Evolutionary conservation across 2,797 vertebrate genomes (phyloP), one percentile per base, ranked within the genome.

Genomic region (Bradypodion ventrale): DNA sequence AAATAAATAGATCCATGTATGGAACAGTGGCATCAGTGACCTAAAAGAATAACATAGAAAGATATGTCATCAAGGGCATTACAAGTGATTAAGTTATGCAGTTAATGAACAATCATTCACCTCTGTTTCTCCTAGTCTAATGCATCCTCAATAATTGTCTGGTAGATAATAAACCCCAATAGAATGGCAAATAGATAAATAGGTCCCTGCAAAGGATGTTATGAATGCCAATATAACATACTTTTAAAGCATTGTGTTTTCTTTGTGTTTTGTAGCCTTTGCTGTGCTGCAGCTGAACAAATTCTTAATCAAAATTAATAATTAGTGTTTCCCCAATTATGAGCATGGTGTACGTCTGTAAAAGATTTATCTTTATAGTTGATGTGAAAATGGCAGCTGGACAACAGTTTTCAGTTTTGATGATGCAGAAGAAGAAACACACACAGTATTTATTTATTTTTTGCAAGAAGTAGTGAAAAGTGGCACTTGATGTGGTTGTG

Each of bases 41-140:
- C 75, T 83, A 65, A 83, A 83, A 74, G 80, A 49, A 83, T 35
- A 83, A 66, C 75, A 74, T 74, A 69, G 75, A 74, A 52, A 87
- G 76, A 68, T n/a, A 87, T 83, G 69, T 79, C 80, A 83, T 86
- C 75, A 66, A 79, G 75, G 46, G 60, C 75, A 83, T 73, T 35
- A 59, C 35, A 66, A 32, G 69, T 83, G 83, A 87, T 87, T 83
- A 87, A 83, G 80, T 75, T 83, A 79, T 40, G 32, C 42, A 73
- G 75, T 83, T 83, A 87, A 87, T 83, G 80, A 87, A 37, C 44
- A 68, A 66, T 83, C 75, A 87, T 79, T 83, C 80, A 78, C 69
- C 80, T 83, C 46, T 79, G 69, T 83, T 87, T 82, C 75, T 87
- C 75, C 80, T 75, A 74, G 70, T 78, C 70, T 78, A 79, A 83